Percentiles rank a stretch among this genome's conserved stretches.
These are phyloP conservation scores for Amblyjoppa proteus DNA, from an alignment of 2,888 invertebrate genomes.

Conservation along the genomic window DNA sequence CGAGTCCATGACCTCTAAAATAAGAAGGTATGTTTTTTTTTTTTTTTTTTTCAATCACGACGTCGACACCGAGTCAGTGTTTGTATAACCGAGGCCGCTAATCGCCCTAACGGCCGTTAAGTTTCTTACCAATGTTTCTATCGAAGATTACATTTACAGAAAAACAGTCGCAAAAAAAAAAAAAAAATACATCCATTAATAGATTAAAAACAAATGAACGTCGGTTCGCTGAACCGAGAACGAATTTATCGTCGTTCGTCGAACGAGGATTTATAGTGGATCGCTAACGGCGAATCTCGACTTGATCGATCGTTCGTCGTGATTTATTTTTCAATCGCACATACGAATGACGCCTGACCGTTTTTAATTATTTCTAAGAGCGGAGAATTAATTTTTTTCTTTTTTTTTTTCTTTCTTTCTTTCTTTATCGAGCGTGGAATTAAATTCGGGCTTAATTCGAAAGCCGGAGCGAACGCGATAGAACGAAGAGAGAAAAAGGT, in stretches of 20 bases:
- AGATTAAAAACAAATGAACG: slow-evolving; percentile 1
- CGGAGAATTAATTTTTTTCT: not conserved
- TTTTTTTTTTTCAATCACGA: not conserved
- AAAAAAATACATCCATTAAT: not conserved
- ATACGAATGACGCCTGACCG: no score
- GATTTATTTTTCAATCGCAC: not conserved
- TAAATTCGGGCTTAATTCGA: not conserved
- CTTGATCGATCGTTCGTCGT: not conserved
- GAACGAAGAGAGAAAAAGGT: not conserved
- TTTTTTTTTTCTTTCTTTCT: not conserved
- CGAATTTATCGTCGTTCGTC: slow-evolving; percentile 13
- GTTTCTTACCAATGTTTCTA: not conserved
- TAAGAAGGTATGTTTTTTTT: slow-evolving; percentile 11
- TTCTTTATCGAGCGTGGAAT: not conserved
- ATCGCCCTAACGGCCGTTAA: slow-evolving; percentile 12
- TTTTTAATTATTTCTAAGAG: no score
- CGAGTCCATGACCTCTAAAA: slow-evolving; percentile 48
- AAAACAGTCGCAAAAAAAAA: not conserved
- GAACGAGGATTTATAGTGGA: slow-evolving; percentile 24
- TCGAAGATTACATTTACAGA: not conserved
- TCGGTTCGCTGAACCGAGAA: not conserved
- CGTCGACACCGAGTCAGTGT: not conserved
- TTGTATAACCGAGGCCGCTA: not conserved
- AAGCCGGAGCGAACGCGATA: not conserved
- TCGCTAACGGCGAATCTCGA: not conserved